Conservation (phyloP, 1,140 invertebrate species). For the Macrobrachium nipponense region DNA sequence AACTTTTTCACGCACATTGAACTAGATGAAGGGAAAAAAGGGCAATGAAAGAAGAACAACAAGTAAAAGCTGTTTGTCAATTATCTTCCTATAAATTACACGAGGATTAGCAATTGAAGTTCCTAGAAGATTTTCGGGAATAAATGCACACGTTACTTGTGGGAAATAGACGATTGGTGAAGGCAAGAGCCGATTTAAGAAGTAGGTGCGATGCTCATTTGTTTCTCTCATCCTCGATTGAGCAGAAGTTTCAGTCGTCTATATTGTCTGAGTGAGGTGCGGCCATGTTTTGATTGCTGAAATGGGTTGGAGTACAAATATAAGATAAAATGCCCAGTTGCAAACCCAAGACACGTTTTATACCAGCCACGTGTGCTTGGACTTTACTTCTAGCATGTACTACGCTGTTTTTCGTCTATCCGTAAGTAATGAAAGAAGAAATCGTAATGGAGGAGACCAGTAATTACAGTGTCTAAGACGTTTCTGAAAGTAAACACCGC, state of each 20-base stretch:
- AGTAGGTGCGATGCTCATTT: background rate
- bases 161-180: no score
- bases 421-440: conserved; percentile 69
- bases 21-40: no score
- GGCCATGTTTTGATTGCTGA: conserved; percentile 64
- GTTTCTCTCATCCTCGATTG: background rate
- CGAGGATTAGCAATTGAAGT: conserved; percentile 16
- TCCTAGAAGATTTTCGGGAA: conserved; percentile 6
- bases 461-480: background rate
- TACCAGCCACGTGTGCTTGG: conserved; percentile 74
- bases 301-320: conserved; percentile 59
- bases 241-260: conserved; percentile 17
- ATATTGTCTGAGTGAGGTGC: conserved; percentile 42
- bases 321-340: conserved; percentile 66
- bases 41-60: conserved; percentile 21
- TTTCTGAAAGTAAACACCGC: no score
- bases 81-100: conserved; percentile 33
- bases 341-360: conserved; percentile 67
- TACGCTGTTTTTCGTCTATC: conserved; percentile 72
- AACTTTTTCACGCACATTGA: no score
- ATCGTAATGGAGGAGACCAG: background rate
- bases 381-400: conserved; percentile 72
- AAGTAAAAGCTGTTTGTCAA: conserved; percentile 55
- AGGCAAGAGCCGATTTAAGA: no score
- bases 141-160: no score